Percentiles rank a stretch among this genome's conserved stretches.
phyloP scores from a whole-genome alignment of 2,113 vertebrate species.

The Vidua macroura region DNA sequence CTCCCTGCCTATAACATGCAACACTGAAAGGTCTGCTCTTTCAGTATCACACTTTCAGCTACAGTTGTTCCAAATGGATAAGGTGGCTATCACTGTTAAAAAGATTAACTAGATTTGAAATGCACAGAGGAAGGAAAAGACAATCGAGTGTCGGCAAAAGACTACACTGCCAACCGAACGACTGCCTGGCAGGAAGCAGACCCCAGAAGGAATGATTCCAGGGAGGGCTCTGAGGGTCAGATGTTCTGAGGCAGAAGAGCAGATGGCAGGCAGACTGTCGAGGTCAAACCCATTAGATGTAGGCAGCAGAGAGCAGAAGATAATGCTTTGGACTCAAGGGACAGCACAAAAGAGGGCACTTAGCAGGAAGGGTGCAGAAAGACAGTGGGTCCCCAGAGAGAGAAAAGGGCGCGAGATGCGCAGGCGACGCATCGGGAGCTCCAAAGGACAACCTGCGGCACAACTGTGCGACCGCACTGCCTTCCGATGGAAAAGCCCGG shows the following conservation, averaged over 20 bases:
- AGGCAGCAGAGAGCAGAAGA: not conserved
- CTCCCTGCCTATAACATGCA: not conserved
- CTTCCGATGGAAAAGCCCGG: rapidly evolving
- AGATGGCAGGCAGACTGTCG: not conserved
- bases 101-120: not conserved
- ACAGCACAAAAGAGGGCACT: not conserved
- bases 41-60: not conserved
- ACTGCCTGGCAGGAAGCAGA: not conserved
- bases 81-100: not conserved
- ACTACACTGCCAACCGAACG: not conserved
- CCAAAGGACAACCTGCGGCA: not conserved
- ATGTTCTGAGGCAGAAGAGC: not conserved
- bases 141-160: rapidly evolving
- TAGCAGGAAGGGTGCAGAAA: not conserved
- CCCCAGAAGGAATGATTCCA: not conserved
- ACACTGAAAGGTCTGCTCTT: not conserved
- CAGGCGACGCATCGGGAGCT: not conserved
- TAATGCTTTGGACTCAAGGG: not conserved
- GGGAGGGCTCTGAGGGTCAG: not conserved
- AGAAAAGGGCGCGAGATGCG: no score
- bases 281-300: not conserved
- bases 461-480: rapidly evolving
- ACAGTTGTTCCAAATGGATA: not conserved
- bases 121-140: not conserved
- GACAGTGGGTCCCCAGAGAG: not conserved